phyloP scores from a whole-genome alignment of 1,140 invertebrate genomes.

The Achroia grisella region DNA sequence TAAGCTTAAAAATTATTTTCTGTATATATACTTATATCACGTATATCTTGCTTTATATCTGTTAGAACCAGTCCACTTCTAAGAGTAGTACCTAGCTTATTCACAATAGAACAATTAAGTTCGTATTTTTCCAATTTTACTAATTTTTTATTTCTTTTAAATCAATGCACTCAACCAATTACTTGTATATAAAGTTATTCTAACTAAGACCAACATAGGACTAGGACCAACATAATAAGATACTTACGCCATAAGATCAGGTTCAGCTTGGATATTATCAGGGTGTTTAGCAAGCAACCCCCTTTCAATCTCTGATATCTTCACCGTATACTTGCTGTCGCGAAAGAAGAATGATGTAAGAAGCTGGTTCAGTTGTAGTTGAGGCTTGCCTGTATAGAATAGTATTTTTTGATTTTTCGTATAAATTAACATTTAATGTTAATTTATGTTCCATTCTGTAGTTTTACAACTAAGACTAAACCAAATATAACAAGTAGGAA shows the following conservation, averaged over 20 bases:
- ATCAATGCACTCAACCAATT: no score
- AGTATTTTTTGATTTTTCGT: background rate
- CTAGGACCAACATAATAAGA: background rate
- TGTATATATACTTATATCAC: no score
- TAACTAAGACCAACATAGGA: no score
- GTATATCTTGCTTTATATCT: no score
- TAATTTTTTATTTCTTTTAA: no score
- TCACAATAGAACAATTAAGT: no score
- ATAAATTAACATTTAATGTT: background rate
- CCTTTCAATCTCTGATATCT: constrained; percentile 33
- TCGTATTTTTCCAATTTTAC: no score
- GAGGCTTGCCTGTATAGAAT: constrained; percentile 37
- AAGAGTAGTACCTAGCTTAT: no score
- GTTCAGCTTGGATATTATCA: constrained; percentile 40
- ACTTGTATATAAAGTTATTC: no score
- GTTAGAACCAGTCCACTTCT: no score
- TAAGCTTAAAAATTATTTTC: no score
- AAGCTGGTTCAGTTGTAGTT: constrained; percentile 43
- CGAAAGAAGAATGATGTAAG: constrained; percentile 47
- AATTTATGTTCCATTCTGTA: background rate
- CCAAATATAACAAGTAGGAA: background rate
- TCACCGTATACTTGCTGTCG: constrained; percentile 55
- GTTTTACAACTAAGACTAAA: background rate
- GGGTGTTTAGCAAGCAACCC: constrained; percentile 54
- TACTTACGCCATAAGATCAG: constrained; percentile 53